Evolutionary conservation across 2,113 vertebrate genomes (phyloP).

Genomic region (Agelaius phoeniceus): DNA sequence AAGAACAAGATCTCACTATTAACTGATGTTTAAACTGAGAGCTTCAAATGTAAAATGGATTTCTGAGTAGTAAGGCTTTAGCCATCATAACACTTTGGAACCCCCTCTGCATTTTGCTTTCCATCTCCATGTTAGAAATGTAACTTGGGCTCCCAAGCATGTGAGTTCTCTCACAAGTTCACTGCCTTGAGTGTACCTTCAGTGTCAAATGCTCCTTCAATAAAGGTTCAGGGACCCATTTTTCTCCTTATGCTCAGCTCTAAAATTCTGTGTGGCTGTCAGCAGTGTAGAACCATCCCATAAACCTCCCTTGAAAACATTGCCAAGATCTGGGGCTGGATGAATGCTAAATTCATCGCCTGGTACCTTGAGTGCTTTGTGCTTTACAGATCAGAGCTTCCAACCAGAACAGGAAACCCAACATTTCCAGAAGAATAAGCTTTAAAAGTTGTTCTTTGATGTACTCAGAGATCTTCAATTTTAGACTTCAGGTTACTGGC

Average conservation of each 20-base stretch:
- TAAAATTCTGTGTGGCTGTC: background rate
- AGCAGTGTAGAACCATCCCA: background rate
- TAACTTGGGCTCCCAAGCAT: background rate
- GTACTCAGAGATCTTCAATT: background rate
- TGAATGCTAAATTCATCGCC: background rate
- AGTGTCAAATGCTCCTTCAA: background rate
- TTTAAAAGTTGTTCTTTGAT: background rate
- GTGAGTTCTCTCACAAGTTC: background rate
- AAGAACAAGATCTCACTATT: background rate
- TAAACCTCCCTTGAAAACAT: background rate
- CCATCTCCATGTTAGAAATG: background rate
- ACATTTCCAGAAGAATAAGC: background rate
- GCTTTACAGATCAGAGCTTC: background rate
- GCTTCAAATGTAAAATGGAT: background rate
- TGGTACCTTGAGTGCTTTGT: background rate
- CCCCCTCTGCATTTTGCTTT: background rate
- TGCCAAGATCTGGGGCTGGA: background rate
- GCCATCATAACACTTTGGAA: background rate
- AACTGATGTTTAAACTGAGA: background rate
- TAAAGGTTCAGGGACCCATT: background rate
- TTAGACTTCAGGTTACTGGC: background rate
- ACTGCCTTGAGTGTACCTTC: background rate
- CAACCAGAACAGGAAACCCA: background rate
- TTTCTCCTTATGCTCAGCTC: background rate
- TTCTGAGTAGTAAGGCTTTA: background rate